phyloP scores from a whole-genome alignment of 2,113 vertebrate genomes.

The Clinocottus analis region DNA sequence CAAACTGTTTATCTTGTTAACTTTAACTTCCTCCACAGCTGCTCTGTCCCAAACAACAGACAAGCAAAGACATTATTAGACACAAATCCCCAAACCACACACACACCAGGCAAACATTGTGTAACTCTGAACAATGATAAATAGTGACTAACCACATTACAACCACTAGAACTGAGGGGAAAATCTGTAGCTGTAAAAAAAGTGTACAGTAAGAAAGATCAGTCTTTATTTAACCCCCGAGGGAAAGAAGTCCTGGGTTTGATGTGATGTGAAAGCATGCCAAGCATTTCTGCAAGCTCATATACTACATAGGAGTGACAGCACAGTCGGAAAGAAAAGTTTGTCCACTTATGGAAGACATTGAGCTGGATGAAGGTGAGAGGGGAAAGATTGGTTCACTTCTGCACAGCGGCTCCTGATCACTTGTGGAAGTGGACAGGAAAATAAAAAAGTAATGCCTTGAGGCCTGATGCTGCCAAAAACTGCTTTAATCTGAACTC shows the following conservation, averaged over 20 bases:
- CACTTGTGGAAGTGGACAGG: neutral
- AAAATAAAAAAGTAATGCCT: neutral
- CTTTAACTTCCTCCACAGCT: constrained; percentile 47
- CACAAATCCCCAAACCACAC: constrained; percentile 20
- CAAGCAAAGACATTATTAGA: constrained; percentile 16
- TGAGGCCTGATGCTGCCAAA: neutral
- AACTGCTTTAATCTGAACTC: neutral
- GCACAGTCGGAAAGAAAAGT: neutral
- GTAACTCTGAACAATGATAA: constrained; percentile 12
- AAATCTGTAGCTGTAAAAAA: neutral
- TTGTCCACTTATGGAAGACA: neutral
- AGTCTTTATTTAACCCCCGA: neutral
- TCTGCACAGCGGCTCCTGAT: neutral
- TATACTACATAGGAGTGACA: neutral
- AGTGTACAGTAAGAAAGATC: neutral
- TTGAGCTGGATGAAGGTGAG: neutral
- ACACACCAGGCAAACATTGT: constrained; percentile 2
- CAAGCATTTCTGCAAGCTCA: neutral
- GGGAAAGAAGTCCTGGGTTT: neutral
- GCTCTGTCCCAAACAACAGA: constrained; percentile 42
- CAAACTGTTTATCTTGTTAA: constrained; percentile 23
- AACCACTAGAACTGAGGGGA: neutral
- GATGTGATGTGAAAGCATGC: neutral
- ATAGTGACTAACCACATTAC: constrained; percentile 1
- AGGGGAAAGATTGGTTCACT: neutral